phyloP scores from a whole-genome alignment of 2,888 invertebrate species.

The Philonicus albiceps region DNA sequence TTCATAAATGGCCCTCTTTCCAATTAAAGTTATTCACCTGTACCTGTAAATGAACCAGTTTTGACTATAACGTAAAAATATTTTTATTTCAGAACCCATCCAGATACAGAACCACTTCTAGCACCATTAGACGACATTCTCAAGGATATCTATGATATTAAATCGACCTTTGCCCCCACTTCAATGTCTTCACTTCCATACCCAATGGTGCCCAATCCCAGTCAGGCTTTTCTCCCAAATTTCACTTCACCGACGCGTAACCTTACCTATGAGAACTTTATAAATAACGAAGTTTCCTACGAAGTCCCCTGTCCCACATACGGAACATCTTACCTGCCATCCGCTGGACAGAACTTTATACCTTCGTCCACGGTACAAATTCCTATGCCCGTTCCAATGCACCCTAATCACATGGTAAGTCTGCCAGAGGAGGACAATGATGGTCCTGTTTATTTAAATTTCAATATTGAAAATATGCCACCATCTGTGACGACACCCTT shows the following conservation, averaged over 20 bases:
- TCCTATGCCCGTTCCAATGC: not conserved
- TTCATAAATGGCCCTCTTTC: no score
- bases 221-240: not conserved
- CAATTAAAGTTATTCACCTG: no score
- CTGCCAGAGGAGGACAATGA: not conserved
- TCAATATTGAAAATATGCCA: not conserved
- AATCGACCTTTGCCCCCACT: not conserved
- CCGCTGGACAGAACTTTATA: not conserved
- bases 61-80: not conserved
- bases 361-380: not conserved
- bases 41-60: not conserved
- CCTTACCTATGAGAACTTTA: not conserved
- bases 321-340: not conserved
- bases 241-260: not conserved
- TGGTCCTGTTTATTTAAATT: conserved; percentile 1
- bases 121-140: conserved; percentile 4
- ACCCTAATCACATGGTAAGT: not conserved
- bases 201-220: not conserved
- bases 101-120: not conserved
- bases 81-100: not conserved
- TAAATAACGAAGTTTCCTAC: not conserved
- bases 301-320: not conserved
- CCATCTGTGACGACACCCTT: not conserved
- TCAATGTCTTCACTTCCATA: not conserved
- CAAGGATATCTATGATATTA: not conserved